A percentile compares a stretch with the other conserved stretches of the same genome.
These are phyloP conservation scores for Neodontobutis hainanensis DNA, from an alignment of 2,113 vertebrate species.

Conservation along the genomic window DNA sequence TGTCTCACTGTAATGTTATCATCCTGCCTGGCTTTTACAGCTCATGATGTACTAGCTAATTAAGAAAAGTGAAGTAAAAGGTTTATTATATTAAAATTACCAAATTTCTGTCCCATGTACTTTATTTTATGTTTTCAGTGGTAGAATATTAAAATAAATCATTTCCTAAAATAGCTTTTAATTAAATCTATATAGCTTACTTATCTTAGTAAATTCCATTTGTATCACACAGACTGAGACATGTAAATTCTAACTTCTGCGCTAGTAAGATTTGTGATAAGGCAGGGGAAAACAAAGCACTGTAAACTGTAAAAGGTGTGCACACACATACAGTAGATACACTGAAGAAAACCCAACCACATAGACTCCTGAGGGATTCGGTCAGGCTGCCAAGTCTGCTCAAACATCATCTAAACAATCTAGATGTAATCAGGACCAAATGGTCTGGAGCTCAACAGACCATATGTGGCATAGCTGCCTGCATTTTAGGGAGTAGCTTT, in stretches of 20 bases:
- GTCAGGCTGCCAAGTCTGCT: constrained; percentile 53
- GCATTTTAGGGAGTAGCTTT: constrained; percentile 41
- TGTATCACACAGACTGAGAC: constrained; percentile 4
- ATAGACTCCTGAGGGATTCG: constrained; percentile 44
- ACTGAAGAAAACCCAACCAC: constrained; percentile 20
- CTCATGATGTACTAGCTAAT: constrained; percentile 36
- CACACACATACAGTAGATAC: neutral
- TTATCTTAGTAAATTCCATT: constrained; percentile 17
- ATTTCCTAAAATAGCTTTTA: too few species aligned
- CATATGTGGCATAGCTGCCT: constrained; percentile 47
- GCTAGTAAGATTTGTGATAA: constrained; percentile 39
- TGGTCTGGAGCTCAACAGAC: constrained; percentile 58
- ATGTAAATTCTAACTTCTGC: constrained; percentile 22
- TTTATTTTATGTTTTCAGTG: neutral
- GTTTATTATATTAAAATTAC: too few species aligned
- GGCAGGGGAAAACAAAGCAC: neutral
- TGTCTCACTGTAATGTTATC: constrained; percentile 29
- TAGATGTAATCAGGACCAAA: constrained; percentile 71
- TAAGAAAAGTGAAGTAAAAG: constrained; percentile 15
- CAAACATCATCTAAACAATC: constrained; percentile 71
- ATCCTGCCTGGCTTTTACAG: constrained; percentile 24
- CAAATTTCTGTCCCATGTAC: constrained; percentile 3
- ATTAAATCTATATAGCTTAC: constrained; percentile 34
- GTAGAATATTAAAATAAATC: too few species aligned
- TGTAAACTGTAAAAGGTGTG: constrained; percentile 46